These are phyloP conservation scores for Carcinoscorpius rotundicauda DNA, from an alignment of 1,140 invertebrate species.

Conservation along the genomic window DNA sequence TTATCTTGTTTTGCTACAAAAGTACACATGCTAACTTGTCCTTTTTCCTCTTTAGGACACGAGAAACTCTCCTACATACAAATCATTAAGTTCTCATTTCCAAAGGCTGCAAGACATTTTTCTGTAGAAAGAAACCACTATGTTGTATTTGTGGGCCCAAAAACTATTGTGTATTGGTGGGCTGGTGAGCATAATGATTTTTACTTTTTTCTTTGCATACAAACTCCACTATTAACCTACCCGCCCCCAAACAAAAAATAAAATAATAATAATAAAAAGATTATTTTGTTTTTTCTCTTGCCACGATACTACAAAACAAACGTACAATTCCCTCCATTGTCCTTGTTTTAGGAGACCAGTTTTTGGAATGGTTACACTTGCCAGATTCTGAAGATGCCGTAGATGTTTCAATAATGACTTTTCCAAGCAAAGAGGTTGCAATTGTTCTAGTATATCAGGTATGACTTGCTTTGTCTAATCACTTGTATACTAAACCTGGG, in stretches of 20 bases:
- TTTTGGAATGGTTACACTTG: slow-evolving; percentile 8
- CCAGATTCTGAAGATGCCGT: slow-evolving; percentile 1
- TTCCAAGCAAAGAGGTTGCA: slow-evolving; percentile 7
- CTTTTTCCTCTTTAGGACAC: neutral
- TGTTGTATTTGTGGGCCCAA: slow-evolving; percentile 1
- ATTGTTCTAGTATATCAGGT: slow-evolving; percentile 10
- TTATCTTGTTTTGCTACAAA: too few relatives aligned
- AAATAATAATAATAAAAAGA: too few relatives aligned
- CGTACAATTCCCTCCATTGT: neutral
- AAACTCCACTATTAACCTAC: neutral
- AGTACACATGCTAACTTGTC: too few relatives aligned
- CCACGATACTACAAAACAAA: neutral
- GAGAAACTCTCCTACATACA: neutral
- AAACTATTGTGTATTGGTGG: slow-evolving; percentile 13
- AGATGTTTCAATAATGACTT: slow-evolving; percentile 5
- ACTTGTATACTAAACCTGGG: too few relatives aligned
- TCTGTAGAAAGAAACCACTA: slow-evolving; percentile 6
- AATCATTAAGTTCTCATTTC: neutral
- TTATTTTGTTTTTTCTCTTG: neutral
- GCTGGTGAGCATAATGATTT: slow-evolving; percentile 7
- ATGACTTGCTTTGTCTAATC: neutral
- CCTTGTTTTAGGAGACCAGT: slow-evolving; percentile 9
- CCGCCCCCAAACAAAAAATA: too few relatives aligned
- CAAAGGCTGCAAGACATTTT: slow-evolving; percentile 10
- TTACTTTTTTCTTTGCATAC: neutral